phyloP scores from a whole-genome alignment of 2,113 vertebrate genomes.

The Cardinalis cardinalis region DNA sequence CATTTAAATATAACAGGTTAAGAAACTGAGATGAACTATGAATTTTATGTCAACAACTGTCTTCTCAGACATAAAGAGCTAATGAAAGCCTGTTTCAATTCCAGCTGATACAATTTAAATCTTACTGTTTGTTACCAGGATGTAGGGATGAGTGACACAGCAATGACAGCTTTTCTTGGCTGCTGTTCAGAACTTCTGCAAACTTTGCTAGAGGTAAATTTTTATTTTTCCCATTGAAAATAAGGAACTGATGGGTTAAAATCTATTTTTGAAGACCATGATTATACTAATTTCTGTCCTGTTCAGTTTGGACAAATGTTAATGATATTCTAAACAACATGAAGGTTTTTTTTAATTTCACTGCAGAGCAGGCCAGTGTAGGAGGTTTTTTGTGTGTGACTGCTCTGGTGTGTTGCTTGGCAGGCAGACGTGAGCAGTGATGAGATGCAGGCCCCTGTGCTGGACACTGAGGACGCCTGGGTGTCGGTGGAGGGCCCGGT shows the following conservation, averaged over 20 bases:
- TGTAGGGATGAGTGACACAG: constrained; percentile 90
- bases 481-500: constrained; percentile 80
- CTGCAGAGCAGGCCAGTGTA: background rate
- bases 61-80: background rate
- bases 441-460: constrained; percentile 77
- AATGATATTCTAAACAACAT: too few species aligned
- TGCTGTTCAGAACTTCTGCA: constrained; percentile 91
- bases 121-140: constrained; percentile 76
- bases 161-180: constrained; percentile 87
- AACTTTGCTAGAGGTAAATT: constrained; percentile 89
- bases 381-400: background rate
- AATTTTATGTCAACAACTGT: background rate
- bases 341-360: background rate
- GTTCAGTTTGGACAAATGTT: background rate
- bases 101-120: background rate
- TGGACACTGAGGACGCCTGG: constrained; percentile 91
- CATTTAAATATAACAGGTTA: background rate
- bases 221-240: background rate
- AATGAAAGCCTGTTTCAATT: background rate
- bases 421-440: constrained; percentile 87
- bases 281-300: background rate
- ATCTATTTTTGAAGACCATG: background rate
- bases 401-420: background rate
- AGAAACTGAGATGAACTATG: background rate
- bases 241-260: background rate